Base-by-base conservation (phyloP, 2,113 vertebrate genomes). In the Rhipidura dahli region DNA sequence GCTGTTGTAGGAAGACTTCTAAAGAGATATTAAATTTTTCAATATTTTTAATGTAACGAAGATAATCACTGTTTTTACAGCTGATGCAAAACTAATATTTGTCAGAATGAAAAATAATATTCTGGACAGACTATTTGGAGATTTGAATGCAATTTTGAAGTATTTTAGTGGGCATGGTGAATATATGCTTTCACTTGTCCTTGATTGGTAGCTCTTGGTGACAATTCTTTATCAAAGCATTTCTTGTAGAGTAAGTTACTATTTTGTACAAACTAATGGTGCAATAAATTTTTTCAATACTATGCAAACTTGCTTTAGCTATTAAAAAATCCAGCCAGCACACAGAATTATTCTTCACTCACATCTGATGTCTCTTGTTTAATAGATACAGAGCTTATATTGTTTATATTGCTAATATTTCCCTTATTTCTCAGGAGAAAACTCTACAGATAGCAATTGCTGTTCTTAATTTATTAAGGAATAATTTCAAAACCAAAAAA, bases 41-140 rank as follows among this genome's bases (percentile, higher is more conserved):
- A 94, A 72, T 44, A 86, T 39, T 93, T 97, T 97, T 95, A 94
- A 78, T 93, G 33, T 60, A 96, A 89, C 22, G 71, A 95, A 95
- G 35, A 35, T 78, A 92, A 87, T 72, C 10, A 23, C 45, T 89
- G 26, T 64, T 92, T 92, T 94, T 84, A 85, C 15, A 45, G 35
- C 28, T 3, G 2, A 86, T 84, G 53, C 61, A 72, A 94, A 95
- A 94, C 92, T 64, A 91, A 91, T 90, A 70, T 91, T 70, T 90
- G 44, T n/a, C n/a, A 60, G 47, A 91, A 81, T 78, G 64, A 96
- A 93, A 95, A 83, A 94, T 69, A 93, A 75, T 60, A 66, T 42
- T 89, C 57, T 83, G 57, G 85, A 39, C 51, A 69, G 13, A 79
- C 31, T 68, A 75, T 61, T 72, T 85, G 73, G 84, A 64, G 71